Evolutionary conservation across 2,797 vertebrate genomes (phyloP), one percentile per base, ranked within the genome.

Genomic region (Cryptoprocta ferox): DNA sequence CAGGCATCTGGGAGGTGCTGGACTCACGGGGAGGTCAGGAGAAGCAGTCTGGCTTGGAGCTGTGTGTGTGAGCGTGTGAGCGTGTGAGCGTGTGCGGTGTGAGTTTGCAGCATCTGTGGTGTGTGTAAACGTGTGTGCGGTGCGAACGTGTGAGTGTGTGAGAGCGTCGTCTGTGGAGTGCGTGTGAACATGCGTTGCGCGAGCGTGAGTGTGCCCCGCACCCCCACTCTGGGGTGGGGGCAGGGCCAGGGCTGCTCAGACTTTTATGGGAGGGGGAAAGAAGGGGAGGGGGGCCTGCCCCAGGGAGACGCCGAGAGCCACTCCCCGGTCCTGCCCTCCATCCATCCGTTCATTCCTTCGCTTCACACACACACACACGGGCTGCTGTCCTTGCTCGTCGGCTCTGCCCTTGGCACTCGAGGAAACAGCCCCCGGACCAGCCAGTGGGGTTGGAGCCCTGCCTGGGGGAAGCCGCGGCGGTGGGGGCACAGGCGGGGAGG

Each of bases 281-380:
- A 63, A n/a, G 3, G 65, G 2, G 7, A 5, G 35, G 3, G 66
- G 26, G 66, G 16, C 80, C 76, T 42, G 78, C 50, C 39, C 16
- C 61, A 2, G 48, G 56, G 76, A 11, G 32, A n/a, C 5, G 37
- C 59, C 0, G 35, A 76, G n/a, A 45, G 71, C 70, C 78, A 13
- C 35, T 53, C 71, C 63, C 39, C 0, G 0, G 53, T 81, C 88
- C 63, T 19, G 79, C 45, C 8, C 39, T 12, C 75, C 35, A 3
- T 21, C 83, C 21, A 0, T 37, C 89, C 5, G 0, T 26, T 37
- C 39, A 2, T 26, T 32, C 30, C n/a, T 6, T 21, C 18, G 0
- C 37, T 80, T 11, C 21, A 9, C 37, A n/a, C 18, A 39, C 24
- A 45, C 39, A 42, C 7, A n/a, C 42, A 42, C 5, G 42, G 45